Conservation (phyloP, 1,140 invertebrate genomes). For the Diachasma alloeum region DNA sequence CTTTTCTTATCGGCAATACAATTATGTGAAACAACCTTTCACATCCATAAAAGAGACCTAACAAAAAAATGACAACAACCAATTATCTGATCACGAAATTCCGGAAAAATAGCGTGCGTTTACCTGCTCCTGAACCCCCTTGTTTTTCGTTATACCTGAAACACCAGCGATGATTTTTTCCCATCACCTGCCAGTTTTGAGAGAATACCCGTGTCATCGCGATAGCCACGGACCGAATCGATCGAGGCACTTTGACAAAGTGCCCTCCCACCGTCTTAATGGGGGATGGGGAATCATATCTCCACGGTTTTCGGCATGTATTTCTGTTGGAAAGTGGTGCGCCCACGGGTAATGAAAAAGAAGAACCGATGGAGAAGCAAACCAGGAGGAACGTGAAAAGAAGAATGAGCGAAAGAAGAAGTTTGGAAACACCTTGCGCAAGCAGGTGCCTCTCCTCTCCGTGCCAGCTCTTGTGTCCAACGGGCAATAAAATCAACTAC, state of each 20-base stretch:
- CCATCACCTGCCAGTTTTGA: not conserved
- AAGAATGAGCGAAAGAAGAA: slow-evolving; percentile 35
- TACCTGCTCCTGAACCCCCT: not conserved
- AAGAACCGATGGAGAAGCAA: not conserved
- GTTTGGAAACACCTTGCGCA: slow-evolving; percentile 54
- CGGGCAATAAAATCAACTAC: slow-evolving; percentile 32
- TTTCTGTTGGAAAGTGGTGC: not conserved
- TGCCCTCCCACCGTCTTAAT: slow-evolving; percentile 11
- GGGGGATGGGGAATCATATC: not conserved
- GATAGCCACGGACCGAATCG: not conserved
- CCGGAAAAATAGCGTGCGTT: slow-evolving; percentile 1
- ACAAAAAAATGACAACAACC: not conserved
- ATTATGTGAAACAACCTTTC: not conserved
- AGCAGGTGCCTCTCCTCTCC: slow-evolving; percentile 49
- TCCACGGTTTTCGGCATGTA: not conserved
- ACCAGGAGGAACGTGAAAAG: slow-evolving; percentile 13
- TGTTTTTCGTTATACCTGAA: not conserved
- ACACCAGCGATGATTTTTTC: slow-evolving; percentile 1
- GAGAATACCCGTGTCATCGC: not conserved
- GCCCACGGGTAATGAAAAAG: slow-evolving; percentile 10
- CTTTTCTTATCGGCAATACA: not conserved
- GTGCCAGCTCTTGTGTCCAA: slow-evolving; percentile 29
- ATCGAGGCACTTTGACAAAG: slow-evolving; percentile 22
- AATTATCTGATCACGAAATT: not conserved
- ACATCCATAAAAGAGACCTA: not conserved